Conservation (phyloP, 1,140 invertebrate species). For the Nasonia longicornis region DNA sequence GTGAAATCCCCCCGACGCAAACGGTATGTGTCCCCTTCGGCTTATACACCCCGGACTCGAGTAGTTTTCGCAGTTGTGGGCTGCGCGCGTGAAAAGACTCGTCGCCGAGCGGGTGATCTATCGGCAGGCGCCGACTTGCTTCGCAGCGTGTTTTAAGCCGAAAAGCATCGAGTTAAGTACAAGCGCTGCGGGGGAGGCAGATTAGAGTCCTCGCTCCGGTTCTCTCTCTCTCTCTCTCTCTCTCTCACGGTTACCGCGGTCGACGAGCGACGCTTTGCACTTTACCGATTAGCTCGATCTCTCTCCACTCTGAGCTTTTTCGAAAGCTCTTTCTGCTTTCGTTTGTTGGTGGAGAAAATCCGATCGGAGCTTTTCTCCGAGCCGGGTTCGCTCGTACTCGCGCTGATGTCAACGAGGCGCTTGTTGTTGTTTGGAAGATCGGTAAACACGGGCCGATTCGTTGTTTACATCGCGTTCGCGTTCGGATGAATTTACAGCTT, state of each 20-base stretch:
- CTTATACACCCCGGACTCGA: background rate
- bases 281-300: conserved; percentile 21
- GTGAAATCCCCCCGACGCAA: background rate
- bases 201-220: conserved; percentile 4
- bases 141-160: background rate
- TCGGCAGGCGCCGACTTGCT: background rate
- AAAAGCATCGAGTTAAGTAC: conserved; percentile 22
- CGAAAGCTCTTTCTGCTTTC: background rate
- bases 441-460: too few species aligned
- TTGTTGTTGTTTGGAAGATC: too few species aligned
- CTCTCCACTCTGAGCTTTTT: too few species aligned
- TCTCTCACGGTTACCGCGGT: conserved; percentile 53
- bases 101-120: background rate
- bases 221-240: background rate
- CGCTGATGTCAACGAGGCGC: too few species aligned
- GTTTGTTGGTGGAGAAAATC: background rate
- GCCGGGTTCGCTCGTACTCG: background rate
- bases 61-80: background rate
- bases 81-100: background rate
- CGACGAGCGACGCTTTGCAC: conserved; percentile 50
- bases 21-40: background rate
- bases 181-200: background rate
- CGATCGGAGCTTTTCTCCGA: background rate
- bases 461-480: too few species aligned
- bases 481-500: too few species aligned